Percentiles rank a stretch among this genome's conserved stretches.
Evolutionary conservation across 53 echinoderm and acorn worm species (phyloP).

Genomic region (Holothuria scabra): DNA sequence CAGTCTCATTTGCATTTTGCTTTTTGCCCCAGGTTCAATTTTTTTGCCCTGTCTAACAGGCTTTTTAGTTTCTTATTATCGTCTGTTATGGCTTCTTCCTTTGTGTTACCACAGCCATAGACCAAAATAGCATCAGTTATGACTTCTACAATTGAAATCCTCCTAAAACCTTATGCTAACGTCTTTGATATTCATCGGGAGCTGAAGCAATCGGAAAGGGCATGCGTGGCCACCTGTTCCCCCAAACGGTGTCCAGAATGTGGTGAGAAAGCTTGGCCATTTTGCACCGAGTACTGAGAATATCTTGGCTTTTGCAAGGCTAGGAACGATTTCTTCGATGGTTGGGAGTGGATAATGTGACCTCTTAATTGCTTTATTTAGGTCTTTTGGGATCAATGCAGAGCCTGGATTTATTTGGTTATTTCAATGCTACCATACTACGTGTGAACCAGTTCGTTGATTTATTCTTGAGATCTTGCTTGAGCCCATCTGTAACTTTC

Average conservation of each 20-base stretch:
- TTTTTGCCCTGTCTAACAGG: conserved; percentile 41
- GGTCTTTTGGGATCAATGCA: conserved; percentile 6
- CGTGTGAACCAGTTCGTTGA: conserved; percentile 17
- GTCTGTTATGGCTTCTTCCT: not conserved
- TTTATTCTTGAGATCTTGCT: conserved; percentile 34
- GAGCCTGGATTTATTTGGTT: conserved; percentile 33
- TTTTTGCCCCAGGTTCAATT: conserved; percentile 34
- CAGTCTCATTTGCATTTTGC: conserved; percentile 25
- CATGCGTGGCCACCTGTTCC: conserved; percentile 35
- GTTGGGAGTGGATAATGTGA: not conserved
- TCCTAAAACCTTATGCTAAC: conserved; percentile 17
- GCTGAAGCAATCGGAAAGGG: not conserved
- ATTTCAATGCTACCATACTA: conserved; percentile 42
- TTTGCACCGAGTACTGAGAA: not conserved
- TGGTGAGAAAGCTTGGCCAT: conserved; percentile 21
- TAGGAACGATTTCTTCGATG: not conserved
- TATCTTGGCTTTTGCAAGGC: not conserved
- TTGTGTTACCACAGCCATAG: conserved; percentile 27
- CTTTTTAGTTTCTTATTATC: conserved; percentile 49
- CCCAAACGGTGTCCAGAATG: conserved; percentile 48
- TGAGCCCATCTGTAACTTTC: conserved; percentile 53
- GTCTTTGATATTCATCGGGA: conserved; percentile 41
- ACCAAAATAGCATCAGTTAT: conserved; percentile 58
- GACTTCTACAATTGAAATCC: conserved; percentile 28
- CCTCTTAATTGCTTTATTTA: not conserved